Evolutionary conservation across 2,797 vertebrate species (phyloP).

Genomic region (Siniperca undulata): DNA sequence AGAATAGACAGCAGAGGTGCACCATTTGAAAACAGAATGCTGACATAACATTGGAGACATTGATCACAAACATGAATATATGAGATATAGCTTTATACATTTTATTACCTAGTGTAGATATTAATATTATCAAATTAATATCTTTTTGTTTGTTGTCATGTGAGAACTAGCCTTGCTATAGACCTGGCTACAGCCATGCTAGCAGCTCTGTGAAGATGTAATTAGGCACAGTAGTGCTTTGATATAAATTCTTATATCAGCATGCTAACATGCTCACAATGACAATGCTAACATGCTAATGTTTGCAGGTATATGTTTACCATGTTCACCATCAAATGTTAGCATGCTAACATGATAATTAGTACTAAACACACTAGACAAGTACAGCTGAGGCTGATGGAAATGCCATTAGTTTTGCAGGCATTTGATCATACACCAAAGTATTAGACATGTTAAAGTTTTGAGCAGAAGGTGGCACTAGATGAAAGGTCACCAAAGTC

Average conservation of each 20-base stretch:
- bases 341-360: background rate
- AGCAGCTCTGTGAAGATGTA: background rate
- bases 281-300: background rate
- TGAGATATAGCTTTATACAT: constrained; percentile 18
- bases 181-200: background rate
- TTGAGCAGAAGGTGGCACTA: background rate
- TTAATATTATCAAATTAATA: constrained; percentile 5
- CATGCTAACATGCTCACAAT: too few relatives aligned
- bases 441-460: too few relatives aligned
- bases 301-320: background rate
- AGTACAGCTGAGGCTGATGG: background rate
- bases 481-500: background rate
- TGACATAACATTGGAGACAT: constrained; percentile 6
- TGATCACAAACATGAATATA: constrained; percentile 39
- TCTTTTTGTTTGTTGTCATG: background rate
- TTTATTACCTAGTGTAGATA: background rate
- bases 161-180: background rate
- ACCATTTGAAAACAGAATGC: constrained; percentile 12
- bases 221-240: background rate
- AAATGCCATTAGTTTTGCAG: background rate
- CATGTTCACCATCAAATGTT: background rate
- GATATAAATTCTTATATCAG: background rate
- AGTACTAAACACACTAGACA: background rate
- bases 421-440: background rate
- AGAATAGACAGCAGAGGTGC: constrained; percentile 28